Base-by-base conservation (phyloP, 2,113 vertebrate species). In the Sialia sialis region DNA sequence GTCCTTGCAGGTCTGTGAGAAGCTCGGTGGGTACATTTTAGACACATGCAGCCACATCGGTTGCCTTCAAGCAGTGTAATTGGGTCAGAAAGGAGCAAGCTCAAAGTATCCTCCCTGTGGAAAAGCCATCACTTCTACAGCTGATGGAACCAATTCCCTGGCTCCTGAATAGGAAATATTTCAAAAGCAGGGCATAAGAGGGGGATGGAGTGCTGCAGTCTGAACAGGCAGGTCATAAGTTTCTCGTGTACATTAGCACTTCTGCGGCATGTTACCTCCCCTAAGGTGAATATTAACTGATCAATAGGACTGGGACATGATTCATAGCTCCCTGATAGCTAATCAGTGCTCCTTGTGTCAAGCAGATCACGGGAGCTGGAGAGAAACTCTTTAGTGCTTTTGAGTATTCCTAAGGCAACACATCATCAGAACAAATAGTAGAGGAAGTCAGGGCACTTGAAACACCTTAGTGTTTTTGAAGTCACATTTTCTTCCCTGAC, bases 31-130 rank as follows among this genome's bases (percentile, higher is more conserved):
- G n/a, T 43, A 41, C 59, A 25, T 81, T 92, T 92, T 32, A 92
- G 60, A 78, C 30, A 72, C n/a, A 77, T 1, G 2, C 4, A 44
- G 52, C 11, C 20, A 1, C 21, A 62, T 7, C 0, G 0, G 11
- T 64, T 60, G 48, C 48, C 56, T 89, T 87, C 69, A 49, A 10
- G 49, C 30, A 51, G 22, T 1, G 2, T 69, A 74, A 81, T 5
- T 78, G 52, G 39, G 60, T 67, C 69, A 75, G 60, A 72, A 94
- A 89, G 52, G 10, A 87, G 25, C 54, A 86, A 90, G 72, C 12
- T 14, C 41, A 58, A 79, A 73, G 26, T 58, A 77, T 60, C 59
- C 22, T 87, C 39, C 29, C n/a, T 5, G 26, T 64, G 36, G 77
- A 81, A 87, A 92, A 87, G 12, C 39, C 38, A 48, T 75, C 69